These are phyloP conservation scores for Triops longicaudatus DNA, from an alignment of 1,140 invertebrate species.

Conservation along the genomic window DNA sequence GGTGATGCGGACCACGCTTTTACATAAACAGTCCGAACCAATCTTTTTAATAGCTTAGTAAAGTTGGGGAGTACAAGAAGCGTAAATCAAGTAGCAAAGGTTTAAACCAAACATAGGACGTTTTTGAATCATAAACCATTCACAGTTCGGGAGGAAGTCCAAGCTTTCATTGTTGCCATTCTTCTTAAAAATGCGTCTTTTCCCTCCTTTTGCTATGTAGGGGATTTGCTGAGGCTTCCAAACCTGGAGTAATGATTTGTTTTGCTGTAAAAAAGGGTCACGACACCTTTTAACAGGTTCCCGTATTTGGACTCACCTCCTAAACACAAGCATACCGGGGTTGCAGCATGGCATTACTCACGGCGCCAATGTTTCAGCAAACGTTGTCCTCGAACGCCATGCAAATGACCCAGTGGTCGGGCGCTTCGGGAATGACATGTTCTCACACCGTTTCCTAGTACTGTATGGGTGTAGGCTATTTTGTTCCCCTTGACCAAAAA, in stretches of 20 bases:
- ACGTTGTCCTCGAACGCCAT: too few relatives aligned
- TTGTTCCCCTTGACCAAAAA: not conserved
- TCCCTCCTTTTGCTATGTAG: too few relatives aligned
- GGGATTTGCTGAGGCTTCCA: not conserved
- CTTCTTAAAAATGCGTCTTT: too few relatives aligned
- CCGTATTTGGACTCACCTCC: not conserved
- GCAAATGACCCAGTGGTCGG: too few relatives aligned
- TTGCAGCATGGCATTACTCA: too few relatives aligned
- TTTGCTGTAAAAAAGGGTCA: not conserved
- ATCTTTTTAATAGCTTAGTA: conserved; percentile 13
- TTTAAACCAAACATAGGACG: not conserved
- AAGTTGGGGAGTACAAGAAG: conserved; percentile 7
- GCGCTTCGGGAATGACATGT: too few relatives aligned
- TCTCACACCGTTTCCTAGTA: too few relatives aligned
- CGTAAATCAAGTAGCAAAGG: conserved; percentile 9
- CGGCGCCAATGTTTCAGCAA: too few relatives aligned
- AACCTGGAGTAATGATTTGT: not conserved
- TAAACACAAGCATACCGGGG: too few relatives aligned
- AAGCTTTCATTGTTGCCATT: too few relatives aligned
- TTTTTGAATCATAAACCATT: not conserved
- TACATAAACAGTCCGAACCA: not conserved
- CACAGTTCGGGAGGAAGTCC: not conserved
- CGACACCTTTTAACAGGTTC: not conserved
- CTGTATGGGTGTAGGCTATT: not conserved
- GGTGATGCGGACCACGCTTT: conserved; percentile 5